These are phyloP conservation scores for Dendropsophus ebraccatus DNA, from an alignment of 2,113 vertebrate genomes.

Conservation along the genomic window DNA sequence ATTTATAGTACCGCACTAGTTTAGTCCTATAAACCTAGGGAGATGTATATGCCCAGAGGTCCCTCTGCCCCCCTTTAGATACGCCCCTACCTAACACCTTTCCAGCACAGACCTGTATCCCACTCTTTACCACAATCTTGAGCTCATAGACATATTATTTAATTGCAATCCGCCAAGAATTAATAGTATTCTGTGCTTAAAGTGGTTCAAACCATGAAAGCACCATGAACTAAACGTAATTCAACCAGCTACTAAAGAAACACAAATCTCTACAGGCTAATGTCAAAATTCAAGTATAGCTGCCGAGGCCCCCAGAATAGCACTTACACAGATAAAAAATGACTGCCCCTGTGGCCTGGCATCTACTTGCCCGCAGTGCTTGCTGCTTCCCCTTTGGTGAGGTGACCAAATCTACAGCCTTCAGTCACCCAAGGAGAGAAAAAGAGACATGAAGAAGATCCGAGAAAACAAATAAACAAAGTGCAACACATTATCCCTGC, in stretches of 20 bases:
- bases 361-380: constrained; percentile 27
- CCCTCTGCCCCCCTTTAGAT: no score
- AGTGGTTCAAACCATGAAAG: not conserved
- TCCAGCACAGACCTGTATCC: no score
- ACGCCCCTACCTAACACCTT: no score
- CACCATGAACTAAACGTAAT: constrained; percentile 9
- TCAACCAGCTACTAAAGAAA: constrained; percentile 41
- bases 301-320: not conserved
- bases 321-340: constrained; percentile 51
- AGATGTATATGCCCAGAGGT: no score
- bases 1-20: no score
- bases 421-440: constrained; percentile 49
- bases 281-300: not conserved
- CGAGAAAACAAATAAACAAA: constrained; percentile 51
- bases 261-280: constrained; percentile 37
- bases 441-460: constrained; percentile 13
- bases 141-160: no score
- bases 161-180: not conserved
- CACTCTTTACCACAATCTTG: no score
- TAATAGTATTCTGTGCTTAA: constrained; percentile 13
- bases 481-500: constrained; percentile 52
- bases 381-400: constrained; percentile 31
- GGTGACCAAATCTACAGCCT: constrained; percentile 45
- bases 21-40: no score
- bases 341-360: constrained; percentile 43